Percentiles rank a stretch among this genome's conserved stretches.
Conservation (phyloP, 2,888 invertebrate genomes). For the Ophioninae sp. region DNA sequence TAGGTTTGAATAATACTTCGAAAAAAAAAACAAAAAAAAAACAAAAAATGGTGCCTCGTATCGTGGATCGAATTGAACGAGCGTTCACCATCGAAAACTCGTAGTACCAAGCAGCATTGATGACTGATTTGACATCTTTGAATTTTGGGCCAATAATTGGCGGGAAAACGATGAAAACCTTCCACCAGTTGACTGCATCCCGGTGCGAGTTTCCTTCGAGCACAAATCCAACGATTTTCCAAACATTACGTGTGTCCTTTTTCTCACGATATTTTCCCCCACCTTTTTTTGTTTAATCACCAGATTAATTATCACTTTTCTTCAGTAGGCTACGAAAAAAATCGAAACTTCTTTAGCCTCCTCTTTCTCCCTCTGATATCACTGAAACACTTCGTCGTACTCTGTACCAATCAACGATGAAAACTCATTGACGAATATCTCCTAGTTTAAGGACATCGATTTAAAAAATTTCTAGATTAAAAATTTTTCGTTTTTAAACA, state of each 20-base stretch:
- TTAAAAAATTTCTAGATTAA: neutral
- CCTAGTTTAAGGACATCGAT: neutral
- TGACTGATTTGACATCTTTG: neutral
- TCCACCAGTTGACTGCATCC: constrained; percentile 8
- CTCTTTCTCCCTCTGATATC: neutral
- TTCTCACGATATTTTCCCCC: neutral
- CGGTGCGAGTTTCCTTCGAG: constrained; percentile 11
- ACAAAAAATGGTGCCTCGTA: neutral
- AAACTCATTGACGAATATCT: constrained; percentile 6
- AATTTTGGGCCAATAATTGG: constrained; percentile 26
- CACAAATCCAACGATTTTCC: constrained; percentile 5
- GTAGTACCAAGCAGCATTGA: neutral
- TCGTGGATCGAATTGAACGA: neutral
- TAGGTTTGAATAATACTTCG: neutral
- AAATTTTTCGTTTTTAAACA: neutral
- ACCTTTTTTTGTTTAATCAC: constrained; percentile 38
- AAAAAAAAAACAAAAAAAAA: neutral
- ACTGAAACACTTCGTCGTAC: constrained; percentile 14
- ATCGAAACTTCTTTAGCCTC: neutral
- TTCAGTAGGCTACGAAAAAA: neutral
- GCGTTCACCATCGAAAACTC: constrained; percentile 9
- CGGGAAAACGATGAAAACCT: constrained; percentile 50
- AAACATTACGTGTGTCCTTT: constrained; percentile 7
- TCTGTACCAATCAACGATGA: neutral
- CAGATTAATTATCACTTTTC: constrained; percentile 33